A percentile compares a stretch with the other conserved stretches of the same genome.
phyloP scores from a whole-genome alignment of 1,140 invertebrate genomes.

The Apis cerana region DNA sequence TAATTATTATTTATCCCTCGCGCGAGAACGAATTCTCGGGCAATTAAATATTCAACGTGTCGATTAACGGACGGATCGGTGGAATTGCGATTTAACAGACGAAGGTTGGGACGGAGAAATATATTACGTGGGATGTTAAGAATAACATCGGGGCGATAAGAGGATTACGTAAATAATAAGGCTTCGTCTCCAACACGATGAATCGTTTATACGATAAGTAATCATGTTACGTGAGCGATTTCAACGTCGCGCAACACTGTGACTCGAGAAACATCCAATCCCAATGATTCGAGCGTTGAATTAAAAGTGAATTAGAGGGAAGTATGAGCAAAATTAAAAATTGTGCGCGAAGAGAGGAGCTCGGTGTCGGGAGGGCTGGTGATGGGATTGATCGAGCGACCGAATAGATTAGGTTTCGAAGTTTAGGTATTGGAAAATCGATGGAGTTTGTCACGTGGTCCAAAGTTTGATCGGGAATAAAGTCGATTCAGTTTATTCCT shows the following conservation, averaged over 20 bases:
- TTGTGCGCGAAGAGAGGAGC: too few species aligned
- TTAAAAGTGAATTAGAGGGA: too few species aligned
- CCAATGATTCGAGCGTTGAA: too few species aligned
- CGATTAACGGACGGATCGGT: background rate
- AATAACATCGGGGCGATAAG: background rate
- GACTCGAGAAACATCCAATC: too few species aligned
- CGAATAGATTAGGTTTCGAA: background rate
- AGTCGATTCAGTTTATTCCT: background rate
- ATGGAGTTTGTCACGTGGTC: background rate
- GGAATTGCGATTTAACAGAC: background rate
- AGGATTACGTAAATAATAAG: background rate
- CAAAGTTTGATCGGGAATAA: background rate
- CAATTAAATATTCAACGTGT: background rate
- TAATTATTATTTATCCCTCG: too few species aligned
- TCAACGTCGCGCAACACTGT: too few species aligned
- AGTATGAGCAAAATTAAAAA: too few species aligned
- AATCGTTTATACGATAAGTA: background rate
- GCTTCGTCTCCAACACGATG: background rate
- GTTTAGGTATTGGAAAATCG: background rate
- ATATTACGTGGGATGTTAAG: accelerated
- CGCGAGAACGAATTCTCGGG: background rate
- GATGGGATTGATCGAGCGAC: background rate
- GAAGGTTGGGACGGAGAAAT: too few species aligned
- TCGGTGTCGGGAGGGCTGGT: too few species aligned
- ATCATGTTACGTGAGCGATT: background rate